Conservation (phyloP, 2,113 vertebrate genomes). For the Motacilla tschutschensis region DNA sequence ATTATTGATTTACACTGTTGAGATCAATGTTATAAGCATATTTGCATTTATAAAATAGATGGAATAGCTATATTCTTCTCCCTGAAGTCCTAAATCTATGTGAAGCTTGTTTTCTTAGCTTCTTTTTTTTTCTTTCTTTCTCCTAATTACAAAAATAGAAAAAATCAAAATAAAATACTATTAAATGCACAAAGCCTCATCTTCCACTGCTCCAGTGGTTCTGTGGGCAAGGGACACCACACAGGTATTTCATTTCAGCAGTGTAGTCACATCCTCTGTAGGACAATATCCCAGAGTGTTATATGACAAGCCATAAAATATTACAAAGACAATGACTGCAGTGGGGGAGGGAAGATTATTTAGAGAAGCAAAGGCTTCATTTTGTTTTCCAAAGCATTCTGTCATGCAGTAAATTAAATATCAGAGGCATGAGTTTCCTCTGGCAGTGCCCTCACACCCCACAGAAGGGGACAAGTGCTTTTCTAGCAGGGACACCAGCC, state of each 20-base stretch:
- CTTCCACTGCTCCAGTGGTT: not conserved
- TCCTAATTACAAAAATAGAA: slow-evolving; percentile 19
- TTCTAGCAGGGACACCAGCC: not conserved
- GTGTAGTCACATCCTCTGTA: not conserved
- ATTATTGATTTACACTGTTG: slow-evolving; percentile 44
- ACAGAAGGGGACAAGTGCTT: not conserved
- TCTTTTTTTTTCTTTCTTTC: rapidly evolving
- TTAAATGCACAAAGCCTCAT: not conserved
- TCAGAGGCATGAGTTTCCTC: not conserved
- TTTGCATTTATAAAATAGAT: slow-evolving; percentile 53
- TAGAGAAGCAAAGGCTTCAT: slow-evolving; percentile 18
- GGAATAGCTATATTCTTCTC: slow-evolving; percentile 15
- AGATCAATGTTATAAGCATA: slow-evolving; percentile 56
- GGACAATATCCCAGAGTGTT: slow-evolving; percentile 15
- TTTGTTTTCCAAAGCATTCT: slow-evolving; percentile 19
- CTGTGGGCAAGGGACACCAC: not conserved
- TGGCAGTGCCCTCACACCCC: not conserved
- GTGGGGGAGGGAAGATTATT: not conserved
- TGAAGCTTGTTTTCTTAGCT: slow-evolving; percentile 2
- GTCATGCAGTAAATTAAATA: not conserved
- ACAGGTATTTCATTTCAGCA: slow-evolving; percentile 5
- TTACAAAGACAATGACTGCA: not conserved
- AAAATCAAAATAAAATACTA: slow-evolving; percentile 19
- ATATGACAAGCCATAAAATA: slow-evolving; percentile 32
- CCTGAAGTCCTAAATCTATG: slow-evolving; percentile 45